phyloP scores from a whole-genome alignment of 2,888 invertebrate genomes.

The Plusia festucae region DNA sequence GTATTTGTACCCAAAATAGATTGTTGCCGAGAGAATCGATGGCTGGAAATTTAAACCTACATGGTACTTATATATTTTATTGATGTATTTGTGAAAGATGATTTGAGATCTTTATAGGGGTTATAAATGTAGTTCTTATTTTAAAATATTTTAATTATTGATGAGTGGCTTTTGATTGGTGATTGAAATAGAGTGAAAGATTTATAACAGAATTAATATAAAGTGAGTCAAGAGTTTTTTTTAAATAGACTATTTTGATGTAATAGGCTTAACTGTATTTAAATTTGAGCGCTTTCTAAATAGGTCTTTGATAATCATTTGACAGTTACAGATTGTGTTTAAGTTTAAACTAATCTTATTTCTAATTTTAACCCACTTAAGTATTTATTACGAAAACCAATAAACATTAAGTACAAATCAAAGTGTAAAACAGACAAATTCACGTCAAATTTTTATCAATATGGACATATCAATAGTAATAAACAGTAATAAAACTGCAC shows the following conservation, averaged over 20 bases:
- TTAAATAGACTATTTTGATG: too few species aligned
- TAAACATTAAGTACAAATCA: not conserved
- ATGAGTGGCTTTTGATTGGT: too few species aligned
- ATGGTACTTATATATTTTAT: not conserved
- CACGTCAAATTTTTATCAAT: conserved; percentile 8
- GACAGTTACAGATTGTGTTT: not conserved
- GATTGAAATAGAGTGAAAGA: too few species aligned
- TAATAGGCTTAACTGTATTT: too few species aligned
- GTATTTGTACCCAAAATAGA: conserved; percentile 2
- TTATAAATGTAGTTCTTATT: not conserved
- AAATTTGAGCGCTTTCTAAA: too few species aligned
- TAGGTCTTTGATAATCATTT: not conserved
- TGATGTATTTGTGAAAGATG: not conserved
- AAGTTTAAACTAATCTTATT: not conserved
- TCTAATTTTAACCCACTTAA: not conserved
- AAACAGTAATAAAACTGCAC: conserved; percentile 7
- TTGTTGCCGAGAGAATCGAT: conserved; percentile 7
- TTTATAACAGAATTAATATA: too few species aligned
- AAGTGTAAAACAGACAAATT: not conserved
- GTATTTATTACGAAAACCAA: not conserved
- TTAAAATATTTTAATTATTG: too few species aligned
- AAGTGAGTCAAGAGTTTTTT: too few species aligned
- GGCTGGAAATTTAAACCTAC: not conserved
- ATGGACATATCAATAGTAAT: conserved; percentile 20
- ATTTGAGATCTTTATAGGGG: not conserved